phyloP scores from a whole-genome alignment of 2,797 vertebrate genomes.

The Eidolon dupreanum region DNA sequence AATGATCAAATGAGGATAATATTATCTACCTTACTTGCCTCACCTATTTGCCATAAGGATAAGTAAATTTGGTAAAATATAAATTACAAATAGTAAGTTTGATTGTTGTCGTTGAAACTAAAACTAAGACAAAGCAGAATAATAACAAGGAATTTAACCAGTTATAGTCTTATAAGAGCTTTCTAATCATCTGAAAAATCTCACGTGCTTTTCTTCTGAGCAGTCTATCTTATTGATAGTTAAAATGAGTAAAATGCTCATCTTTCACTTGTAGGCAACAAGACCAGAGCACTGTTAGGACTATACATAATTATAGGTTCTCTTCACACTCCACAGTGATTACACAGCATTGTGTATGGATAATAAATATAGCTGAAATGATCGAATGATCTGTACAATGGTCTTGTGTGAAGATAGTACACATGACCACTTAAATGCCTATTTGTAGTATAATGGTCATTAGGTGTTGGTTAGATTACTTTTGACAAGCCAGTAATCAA shows the following conservation, averaged over 20 bases:
- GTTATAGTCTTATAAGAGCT: background rate
- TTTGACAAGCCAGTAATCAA: background rate
- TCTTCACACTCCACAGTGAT: background rate
- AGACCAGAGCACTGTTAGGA: background rate
- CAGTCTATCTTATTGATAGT: background rate
- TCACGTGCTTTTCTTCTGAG: background rate
- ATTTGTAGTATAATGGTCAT: background rate
- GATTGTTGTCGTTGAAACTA: background rate
- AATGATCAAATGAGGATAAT: background rate
- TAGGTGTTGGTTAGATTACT: background rate
- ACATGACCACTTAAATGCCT: background rate
- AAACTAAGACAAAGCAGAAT: background rate
- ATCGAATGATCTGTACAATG: background rate
- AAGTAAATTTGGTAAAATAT: background rate
- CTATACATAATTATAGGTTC: background rate
- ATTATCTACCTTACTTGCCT: background rate
- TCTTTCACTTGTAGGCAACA: background rate
- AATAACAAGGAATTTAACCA: background rate
- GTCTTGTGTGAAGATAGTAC: background rate
- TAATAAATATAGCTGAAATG: background rate
- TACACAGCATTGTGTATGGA: background rate
- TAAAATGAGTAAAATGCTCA: background rate
- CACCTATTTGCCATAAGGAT: background rate
- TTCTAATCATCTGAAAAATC: background rate
- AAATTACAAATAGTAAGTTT: background rate